These are phyloP conservation scores for Aphaenogaster floridana DNA, from an alignment of 1,140 invertebrate genomes.

Conservation along the genomic window DNA sequence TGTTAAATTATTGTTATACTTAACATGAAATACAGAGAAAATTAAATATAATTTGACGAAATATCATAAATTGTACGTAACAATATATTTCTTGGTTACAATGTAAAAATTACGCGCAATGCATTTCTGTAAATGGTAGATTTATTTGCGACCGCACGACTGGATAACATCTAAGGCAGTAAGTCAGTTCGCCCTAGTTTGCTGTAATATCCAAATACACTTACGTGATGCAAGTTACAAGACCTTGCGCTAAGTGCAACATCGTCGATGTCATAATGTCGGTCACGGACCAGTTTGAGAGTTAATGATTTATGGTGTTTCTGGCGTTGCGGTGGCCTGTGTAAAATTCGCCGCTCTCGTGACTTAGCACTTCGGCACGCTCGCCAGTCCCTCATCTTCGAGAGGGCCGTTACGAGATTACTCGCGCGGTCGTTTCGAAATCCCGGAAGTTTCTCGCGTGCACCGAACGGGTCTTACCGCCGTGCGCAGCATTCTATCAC, in stretches of 20 bases:
- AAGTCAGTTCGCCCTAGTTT: conserved; percentile 35
- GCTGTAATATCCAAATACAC: conserved; percentile 39
- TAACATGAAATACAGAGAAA: neutral
- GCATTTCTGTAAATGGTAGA: neutral
- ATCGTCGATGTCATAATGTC: conserved; percentile 44
- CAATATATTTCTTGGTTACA: neutral
- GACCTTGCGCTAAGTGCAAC: conserved; percentile 51
- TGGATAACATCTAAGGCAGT: neutral
- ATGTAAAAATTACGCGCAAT: neutral
- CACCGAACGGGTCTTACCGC: neutral
- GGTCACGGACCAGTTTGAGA: conserved; percentile 50
- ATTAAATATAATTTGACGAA: neutral
- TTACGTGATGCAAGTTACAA: conserved; percentile 44
- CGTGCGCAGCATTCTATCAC: conserved; percentile 28
- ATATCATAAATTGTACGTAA: neutral
- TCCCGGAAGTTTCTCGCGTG: conserved; percentile 43
- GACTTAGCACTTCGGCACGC: conserved; percentile 43
- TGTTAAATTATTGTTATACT: neutral
- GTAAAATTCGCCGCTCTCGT: conserved; percentile 45
- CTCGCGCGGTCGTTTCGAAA: conserved; percentile 35
- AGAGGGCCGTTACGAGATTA: conserved; percentile 45
- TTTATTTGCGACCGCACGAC: neutral
- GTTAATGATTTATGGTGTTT: conserved; percentile 58
- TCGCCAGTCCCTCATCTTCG: conserved; percentile 37
- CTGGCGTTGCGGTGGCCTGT: conserved; percentile 25